A percentile compares a stretch with the other conserved stretches of the same genome.
Evolutionary conservation across 1,140 invertebrate genomes (phyloP).

Genomic region (Diorhabda carinulata): DNA sequence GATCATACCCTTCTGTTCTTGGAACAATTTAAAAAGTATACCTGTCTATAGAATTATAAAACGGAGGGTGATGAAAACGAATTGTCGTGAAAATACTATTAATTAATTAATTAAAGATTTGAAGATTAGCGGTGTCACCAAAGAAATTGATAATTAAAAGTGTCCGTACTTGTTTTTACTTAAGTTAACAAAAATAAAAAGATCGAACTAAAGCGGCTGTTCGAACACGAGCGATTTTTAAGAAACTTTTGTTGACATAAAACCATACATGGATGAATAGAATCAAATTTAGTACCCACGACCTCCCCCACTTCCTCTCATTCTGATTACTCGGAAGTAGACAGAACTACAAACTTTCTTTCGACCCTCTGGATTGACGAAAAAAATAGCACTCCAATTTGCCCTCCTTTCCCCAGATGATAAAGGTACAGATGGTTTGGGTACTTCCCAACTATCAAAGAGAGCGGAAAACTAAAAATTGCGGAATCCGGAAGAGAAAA

Average conservation of each 20-base stretch:
- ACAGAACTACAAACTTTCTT: no score
- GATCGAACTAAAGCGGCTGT: no score
- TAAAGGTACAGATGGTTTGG: no score
- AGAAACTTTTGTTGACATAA: background rate
- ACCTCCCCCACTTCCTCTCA: background rate
- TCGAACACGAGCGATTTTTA: no score
- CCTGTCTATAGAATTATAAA: background rate
- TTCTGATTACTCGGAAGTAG: background rate
- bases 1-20: background rate
- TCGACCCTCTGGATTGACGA: no score
- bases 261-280: background rate
- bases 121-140: background rate
- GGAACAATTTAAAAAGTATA: background rate
- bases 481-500: no score
- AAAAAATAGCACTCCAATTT: no score
- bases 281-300: background rate
- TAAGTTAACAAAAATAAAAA: no score
- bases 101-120: background rate
- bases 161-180: no score
- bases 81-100: background rate
- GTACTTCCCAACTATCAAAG: no score
- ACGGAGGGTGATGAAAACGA: background rate
- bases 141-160: background rate
- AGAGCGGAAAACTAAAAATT: no score
- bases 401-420: no score